Conservation (phyloP, 2,113 vertebrate species). For the Elephantulus edwardii region DNA sequence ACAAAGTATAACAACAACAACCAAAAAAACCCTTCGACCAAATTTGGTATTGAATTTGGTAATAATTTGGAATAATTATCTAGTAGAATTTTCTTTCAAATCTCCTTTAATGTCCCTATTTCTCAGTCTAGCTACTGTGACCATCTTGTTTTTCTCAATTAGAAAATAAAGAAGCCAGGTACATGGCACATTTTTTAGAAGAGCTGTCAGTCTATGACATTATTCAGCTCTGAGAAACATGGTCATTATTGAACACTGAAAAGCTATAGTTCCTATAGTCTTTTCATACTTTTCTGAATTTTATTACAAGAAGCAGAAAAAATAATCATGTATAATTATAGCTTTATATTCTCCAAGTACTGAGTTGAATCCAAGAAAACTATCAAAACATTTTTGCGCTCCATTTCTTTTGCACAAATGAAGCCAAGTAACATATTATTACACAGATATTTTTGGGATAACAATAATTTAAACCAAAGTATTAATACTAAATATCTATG, state of each 20-base stretch:
- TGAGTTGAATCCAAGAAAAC: conserved; percentile 21
- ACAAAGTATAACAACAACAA: no score
- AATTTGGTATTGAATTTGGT: background rate
- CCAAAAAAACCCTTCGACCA: background rate
- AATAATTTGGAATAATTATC: no score
- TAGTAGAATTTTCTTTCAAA: background rate
- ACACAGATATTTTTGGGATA: conserved; percentile 16
- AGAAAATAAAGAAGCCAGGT: background rate
- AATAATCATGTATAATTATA: background rate
- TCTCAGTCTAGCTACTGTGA: background rate
- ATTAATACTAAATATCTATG: background rate
- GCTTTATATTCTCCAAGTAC: background rate
- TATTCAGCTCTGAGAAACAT: background rate
- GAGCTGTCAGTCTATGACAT: background rate
- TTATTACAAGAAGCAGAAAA: background rate
- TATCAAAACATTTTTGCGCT: conserved; percentile 43
- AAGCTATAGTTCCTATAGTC: background rate
- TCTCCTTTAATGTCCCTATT: no score
- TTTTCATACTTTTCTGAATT: background rate
- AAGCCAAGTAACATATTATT: conserved; percentile 1
- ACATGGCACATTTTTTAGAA: background rate
- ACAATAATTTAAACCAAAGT: background rate
- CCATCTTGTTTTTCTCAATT: background rate
- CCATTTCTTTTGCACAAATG: conserved; percentile 42
- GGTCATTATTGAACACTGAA: background rate